phyloP scores from a whole-genome alignment of 53 echinoderm and acorn worm genomes.

The Astropecten irregularis region DNA sequence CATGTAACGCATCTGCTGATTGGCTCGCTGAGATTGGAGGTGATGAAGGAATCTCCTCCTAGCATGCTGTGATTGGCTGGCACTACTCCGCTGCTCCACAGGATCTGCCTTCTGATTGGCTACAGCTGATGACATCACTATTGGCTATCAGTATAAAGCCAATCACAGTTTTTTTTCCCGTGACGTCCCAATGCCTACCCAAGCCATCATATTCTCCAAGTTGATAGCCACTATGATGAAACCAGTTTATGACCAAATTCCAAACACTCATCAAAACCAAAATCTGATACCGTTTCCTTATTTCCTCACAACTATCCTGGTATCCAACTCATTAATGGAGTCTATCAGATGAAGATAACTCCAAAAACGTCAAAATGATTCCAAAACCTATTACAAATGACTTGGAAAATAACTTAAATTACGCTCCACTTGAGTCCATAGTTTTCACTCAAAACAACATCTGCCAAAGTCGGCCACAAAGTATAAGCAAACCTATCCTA shows the following conservation, averaged over 20 bases:
- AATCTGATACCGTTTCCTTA: not conserved
- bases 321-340: too few species aligned
- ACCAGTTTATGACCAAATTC: not conserved
- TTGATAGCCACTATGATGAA: not conserved
- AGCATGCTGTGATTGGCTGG: not conserved
- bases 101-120: not conserved
- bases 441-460: too few species aligned
- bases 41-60: not conserved
- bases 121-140: conserved; percentile 15
- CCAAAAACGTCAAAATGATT: too few species aligned
- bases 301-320: not conserved
- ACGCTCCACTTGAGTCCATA: too few species aligned
- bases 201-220: not conserved
- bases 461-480: too few species aligned
- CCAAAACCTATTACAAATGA: too few species aligned
- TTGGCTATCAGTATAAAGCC: too few species aligned
- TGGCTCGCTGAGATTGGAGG: not conserved
- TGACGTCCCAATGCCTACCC: not conserved
- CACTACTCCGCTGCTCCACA: not conserved
- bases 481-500: too few species aligned
- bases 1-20: too few species aligned
- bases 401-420: too few species aligned
- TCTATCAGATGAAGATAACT: too few species aligned
- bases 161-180: not conserved
- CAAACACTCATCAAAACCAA: not conserved